Base-by-base conservation (phyloP, 1,140 invertebrate species). In the Artemia franciscana region DNA sequence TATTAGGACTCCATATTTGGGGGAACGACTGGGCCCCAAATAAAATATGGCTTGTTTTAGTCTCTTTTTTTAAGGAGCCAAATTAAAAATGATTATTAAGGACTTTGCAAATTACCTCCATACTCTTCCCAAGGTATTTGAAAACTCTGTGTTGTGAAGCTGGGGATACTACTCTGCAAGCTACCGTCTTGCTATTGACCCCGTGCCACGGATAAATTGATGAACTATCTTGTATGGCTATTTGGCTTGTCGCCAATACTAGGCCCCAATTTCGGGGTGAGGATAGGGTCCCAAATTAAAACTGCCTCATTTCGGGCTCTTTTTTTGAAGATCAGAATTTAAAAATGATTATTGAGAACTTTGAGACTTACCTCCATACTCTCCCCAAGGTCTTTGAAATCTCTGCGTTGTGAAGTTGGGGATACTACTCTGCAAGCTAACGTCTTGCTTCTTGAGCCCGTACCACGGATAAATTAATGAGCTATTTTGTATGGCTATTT, bases 181-280 rank as follows among this genome's bases (percentile, higher is more conserved):
- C 70, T 82, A 82, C 61, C 84, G 76, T 60, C 90, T 77, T n/a
- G 90, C 90, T 5, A 88, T 90, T 70, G 93, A 89, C 1, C 89
- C 90, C 86, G 90, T 93, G 18, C 93, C 89, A 89, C 93, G 92
- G 70, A 92, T 91, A 0, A 89, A 70, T 92, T 93, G 88, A 93
- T 93, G 0, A 89, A 88, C 28, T 88, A 77, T 72, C 91, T 91
- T 39, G 92, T 86, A 72, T 91, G 88, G 51, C 80, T 74, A 15
- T 67, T 68, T 80, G 82, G 63, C 81, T 79, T 71, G 69, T 73
- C 61, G 64, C 62, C 60, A 51, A 65, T 56, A 28, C 65, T 62
- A n/a, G n/a, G n/a, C n/a, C n/a, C n/a, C n/a, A n/a, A n/a, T n/a
- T n/a, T n/a, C n/a, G n/a, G n/a, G n/a, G n/a, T n/a, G n/a, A n/a